Evolutionary conservation across 2,113 vertebrate species (phyloP).

Genomic region (Columba janthina): DNA sequence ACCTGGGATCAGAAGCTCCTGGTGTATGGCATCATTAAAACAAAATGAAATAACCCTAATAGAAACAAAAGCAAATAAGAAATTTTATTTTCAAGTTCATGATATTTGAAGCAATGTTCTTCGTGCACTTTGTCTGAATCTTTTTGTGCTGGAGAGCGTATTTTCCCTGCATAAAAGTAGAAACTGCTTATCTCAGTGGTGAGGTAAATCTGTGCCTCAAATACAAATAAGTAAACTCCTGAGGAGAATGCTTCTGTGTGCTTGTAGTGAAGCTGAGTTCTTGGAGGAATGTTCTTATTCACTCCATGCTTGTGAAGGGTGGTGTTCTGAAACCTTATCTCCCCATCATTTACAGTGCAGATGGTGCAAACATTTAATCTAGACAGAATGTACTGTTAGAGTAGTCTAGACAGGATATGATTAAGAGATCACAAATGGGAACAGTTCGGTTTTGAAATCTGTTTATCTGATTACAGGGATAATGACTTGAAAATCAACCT

Average conservation of each 20-base stretch:
- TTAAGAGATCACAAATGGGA: constrained; percentile 1
- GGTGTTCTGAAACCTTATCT: neutral
- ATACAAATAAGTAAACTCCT: constrained; percentile 20
- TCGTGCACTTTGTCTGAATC: neutral
- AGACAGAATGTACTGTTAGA: neutral
- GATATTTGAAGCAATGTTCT: neutral
- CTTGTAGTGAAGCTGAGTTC: neutral
- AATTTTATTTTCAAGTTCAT: neutral
- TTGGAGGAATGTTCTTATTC: neutral
- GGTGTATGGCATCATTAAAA: neutral
- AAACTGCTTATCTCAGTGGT: neutral
- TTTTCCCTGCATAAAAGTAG: neutral
- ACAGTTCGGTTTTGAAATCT: neutral
- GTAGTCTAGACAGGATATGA: neutral
- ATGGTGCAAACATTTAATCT: neutral
- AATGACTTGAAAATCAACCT: constrained; percentile 38
- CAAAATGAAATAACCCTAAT: neutral
- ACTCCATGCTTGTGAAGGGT: neutral
- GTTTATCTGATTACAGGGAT: constrained; percentile 36
- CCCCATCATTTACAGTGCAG: neutral
- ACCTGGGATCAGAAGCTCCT: neutral
- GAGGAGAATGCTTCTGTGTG: neutral
- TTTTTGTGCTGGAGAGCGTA: neutral
- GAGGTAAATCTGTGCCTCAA: neutral
- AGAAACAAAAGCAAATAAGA: neutral